A percentile compares a stretch with the other conserved stretches of the same genome.
Conservation (phyloP, 1,140 invertebrate genomes). For the Aradophagus sp. region DNA sequence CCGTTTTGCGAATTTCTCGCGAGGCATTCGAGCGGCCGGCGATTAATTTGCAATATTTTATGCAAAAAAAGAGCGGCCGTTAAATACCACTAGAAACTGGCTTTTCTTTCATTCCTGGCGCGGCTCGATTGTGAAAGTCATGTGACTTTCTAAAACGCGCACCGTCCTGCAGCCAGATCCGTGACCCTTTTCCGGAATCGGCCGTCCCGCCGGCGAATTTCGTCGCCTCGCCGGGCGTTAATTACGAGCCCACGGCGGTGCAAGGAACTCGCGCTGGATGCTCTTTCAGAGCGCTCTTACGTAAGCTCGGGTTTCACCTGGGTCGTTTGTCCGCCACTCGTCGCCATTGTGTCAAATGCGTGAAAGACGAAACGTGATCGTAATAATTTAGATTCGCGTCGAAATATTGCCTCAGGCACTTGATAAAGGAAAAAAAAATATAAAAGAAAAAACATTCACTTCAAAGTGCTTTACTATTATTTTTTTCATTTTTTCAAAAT, state of each 20-base stretch:
- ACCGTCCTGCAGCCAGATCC: constrained; percentile 29
- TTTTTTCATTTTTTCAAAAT: too few relatives aligned
- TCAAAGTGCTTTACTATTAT: too few relatives aligned
- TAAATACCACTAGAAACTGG: constrained; percentile 51
- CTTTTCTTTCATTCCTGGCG: constrained; percentile 50
- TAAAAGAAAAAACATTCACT: too few relatives aligned
- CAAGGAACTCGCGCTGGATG: constrained; percentile 47
- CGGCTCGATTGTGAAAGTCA: constrained; percentile 45
- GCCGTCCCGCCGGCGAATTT: constrained; percentile 14
- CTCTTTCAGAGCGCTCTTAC: constrained; percentile 49
- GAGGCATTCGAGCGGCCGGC: constrained; percentile 25
- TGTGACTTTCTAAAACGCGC: constrained; percentile 46
- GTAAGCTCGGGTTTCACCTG: constrained; percentile 50
- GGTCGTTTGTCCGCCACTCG: constrained; percentile 22
- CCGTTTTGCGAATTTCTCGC: constrained; percentile 28
- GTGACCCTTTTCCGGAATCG: constrained; percentile 29
- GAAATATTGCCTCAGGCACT: too few relatives aligned
- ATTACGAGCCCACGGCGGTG: constrained; percentile 17
- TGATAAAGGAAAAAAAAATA: too few relatives aligned
- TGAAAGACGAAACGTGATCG: constrained; percentile 23
- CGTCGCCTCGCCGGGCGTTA: constrained; percentile 11
- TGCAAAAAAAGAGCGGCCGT: constrained; percentile 38
- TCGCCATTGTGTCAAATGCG: constrained; percentile 11
- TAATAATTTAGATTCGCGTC: constrained; percentile 25
- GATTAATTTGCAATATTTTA: constrained; percentile 54